phyloP scores from a whole-genome alignment of 2,797 vertebrate species.

The Staurois parvus region DNA sequence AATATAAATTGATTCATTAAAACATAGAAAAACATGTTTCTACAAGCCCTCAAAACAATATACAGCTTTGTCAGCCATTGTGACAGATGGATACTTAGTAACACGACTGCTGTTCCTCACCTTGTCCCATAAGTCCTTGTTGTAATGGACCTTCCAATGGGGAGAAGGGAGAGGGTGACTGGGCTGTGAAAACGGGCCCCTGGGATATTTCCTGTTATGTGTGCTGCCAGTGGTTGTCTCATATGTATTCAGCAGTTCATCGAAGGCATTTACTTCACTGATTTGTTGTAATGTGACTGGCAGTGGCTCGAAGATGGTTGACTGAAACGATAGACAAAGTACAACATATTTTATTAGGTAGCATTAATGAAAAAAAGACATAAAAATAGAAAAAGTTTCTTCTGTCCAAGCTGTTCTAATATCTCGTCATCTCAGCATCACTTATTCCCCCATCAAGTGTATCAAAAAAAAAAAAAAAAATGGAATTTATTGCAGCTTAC shows the following conservation, averaged over 20 bases:
- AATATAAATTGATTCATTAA: too few relatives aligned
- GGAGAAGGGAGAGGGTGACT: constrained; percentile 48
- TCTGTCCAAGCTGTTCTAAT: too few relatives aligned
- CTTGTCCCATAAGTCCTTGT: constrained; percentile 70
- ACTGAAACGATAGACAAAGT: constrained; percentile 54
- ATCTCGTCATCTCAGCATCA: too few relatives aligned
- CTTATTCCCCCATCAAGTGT: too few relatives aligned
- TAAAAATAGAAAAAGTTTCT: too few relatives aligned
- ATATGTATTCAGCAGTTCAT: constrained; percentile 67
- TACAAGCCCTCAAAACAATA: too few relatives aligned
- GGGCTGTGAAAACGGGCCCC: constrained; percentile 63
- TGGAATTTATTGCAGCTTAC: too few relatives aligned
- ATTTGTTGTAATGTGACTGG: constrained; percentile 40
- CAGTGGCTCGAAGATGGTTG: constrained; percentile 55
- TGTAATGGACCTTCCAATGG: constrained; percentile 61
- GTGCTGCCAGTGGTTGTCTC: constrained; percentile 65
- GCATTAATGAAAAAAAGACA: too few relatives aligned
- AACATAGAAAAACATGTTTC: too few relatives aligned
- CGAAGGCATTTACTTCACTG: constrained; percentile 53
- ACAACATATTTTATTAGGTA: background rate
- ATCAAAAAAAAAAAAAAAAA: too few relatives aligned
- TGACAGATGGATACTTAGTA: background rate
- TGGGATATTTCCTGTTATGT: constrained; percentile 57
- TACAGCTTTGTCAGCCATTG: too few relatives aligned
- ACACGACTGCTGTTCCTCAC: constrained; percentile 48